Percentiles rank a stretch among this genome's conserved stretches.
Evolutionary conservation across 1,140 invertebrate species (phyloP).

Genomic region (Popillia japonica): DNA sequence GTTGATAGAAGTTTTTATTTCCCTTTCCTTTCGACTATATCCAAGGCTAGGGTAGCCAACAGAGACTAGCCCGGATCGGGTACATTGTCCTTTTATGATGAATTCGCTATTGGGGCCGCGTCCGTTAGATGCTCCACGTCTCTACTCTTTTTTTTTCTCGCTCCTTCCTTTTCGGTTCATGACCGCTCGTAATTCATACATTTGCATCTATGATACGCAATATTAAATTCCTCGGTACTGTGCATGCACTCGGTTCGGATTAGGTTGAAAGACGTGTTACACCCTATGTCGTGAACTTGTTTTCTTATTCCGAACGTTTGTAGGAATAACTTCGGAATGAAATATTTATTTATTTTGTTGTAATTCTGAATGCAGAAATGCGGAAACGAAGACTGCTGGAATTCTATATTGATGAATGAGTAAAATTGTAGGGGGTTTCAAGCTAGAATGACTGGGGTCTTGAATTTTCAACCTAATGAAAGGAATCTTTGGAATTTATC

Average conservation of each 20-base stretch:
- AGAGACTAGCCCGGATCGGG: background rate
- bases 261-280: background rate
- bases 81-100: slow-evolving; percentile 20
- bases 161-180: background rate
- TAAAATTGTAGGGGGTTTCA: too few relatives aligned
- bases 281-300: background rate
- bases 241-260: background rate
- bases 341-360: too few relatives aligned
- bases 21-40: background rate
- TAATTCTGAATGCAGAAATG: background rate
- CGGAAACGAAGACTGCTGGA: too few relatives aligned
- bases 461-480: too few relatives aligned
- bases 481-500: too few relatives aligned
- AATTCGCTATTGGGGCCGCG: slow-evolving; percentile 2
- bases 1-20: slow-evolving; percentile 45
- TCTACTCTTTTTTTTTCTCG: background rate
- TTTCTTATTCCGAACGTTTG: background rate
- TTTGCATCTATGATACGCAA: slow-evolving; percentile 24
- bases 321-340: background rate
- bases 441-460: too few relatives aligned
- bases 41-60: background rate
- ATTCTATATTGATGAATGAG: too few relatives aligned
- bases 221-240: slow-evolving; percentile 9
- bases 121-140: background rate
- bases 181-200: slow-evolving; percentile 11